Evolutionary conservation across 2,113 vertebrate genomes (phyloP).

Genomic region (Anarhynchus alexandrinus): DNA sequence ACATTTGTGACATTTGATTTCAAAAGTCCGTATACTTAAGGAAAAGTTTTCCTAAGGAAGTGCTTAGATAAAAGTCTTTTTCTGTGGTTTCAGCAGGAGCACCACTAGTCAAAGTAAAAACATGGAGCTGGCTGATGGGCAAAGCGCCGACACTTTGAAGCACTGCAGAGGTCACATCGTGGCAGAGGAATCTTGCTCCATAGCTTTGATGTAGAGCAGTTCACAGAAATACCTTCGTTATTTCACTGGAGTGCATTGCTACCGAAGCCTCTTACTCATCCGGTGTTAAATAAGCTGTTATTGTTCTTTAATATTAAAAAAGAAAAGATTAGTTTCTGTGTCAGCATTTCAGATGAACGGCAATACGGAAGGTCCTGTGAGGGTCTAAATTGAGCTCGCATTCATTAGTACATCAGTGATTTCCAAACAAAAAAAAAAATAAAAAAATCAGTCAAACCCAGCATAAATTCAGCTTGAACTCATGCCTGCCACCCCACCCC

Average conservation of each 20-base stretch:
- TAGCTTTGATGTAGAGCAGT: conserved; percentile 30
- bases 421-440: not conserved
- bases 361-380: not conserved
- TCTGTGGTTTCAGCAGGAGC: conserved; percentile 21
- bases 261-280: not conserved
- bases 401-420: not conserved
- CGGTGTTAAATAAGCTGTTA: conserved; percentile 27
- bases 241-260: not conserved
- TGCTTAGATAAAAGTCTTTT: not conserved
- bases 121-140: not conserved
- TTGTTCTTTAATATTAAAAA: conserved; percentile 17
- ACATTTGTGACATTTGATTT: conserved; percentile 16
- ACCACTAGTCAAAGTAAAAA: not conserved
- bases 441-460: not conserved
- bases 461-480: not conserved
- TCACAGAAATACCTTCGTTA: not conserved
- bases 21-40: not conserved
- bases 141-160: conserved; percentile 2
- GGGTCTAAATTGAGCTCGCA: not conserved
- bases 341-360: not conserved
- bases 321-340: not conserved
- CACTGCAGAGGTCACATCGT: not conserved
- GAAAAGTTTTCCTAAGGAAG: conserved; percentile 12
- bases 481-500: not conserved
- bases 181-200: not conserved